Percentiles rank a stretch among this genome's conserved stretches.
phyloP scores from a whole-genome alignment of 2,888 invertebrate species.

The Laspeyria flexula region DNA sequence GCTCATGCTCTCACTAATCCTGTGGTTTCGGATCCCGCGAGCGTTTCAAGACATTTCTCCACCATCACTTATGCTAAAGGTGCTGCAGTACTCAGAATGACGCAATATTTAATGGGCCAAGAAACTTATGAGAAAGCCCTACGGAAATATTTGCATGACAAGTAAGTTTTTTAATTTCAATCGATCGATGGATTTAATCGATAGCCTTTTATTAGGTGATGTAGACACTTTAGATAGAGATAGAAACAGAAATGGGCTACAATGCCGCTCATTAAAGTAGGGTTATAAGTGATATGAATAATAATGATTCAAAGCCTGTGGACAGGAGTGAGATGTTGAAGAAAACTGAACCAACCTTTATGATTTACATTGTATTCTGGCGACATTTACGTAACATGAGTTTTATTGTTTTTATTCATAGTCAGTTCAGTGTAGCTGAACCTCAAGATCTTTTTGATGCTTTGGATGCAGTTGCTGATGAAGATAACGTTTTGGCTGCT shows the following conservation, averaged over 20 bases:
- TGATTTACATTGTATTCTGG: too few species aligned
- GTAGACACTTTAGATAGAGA: too few species aligned
- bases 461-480: slow-evolving; percentile 69
- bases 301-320: too few species aligned
- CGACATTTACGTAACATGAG: too few species aligned
- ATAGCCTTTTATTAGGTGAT: too few species aligned
- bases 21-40: slow-evolving; percentile 82
- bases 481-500: slow-evolving; percentile 56
- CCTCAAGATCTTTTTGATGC: slow-evolving; percentile 82
- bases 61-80: slow-evolving; percentile 90
- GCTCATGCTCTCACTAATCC: slow-evolving; percentile 87
- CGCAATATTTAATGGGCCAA: slow-evolving; percentile 86
- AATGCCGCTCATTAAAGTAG: too few species aligned
- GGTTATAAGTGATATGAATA: too few species aligned
- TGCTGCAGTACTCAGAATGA: slow-evolving; percentile 88
- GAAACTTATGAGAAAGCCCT: slow-evolving; percentile 83
- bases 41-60: slow-evolving; percentile 88
- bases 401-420: slow-evolving; percentile 27
- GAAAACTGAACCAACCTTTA: too few species aligned
- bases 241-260: too few species aligned
- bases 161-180: slow-evolving; percentile 10
- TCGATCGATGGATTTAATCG: too few species aligned
- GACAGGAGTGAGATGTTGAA: too few species aligned
- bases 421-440: slow-evolving; percentile 72
- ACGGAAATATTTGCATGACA: not conserved